Percentiles rank a stretch among this genome's conserved stretches.
Conservation (phyloP, 1,140 invertebrate genomes). For the Schlechtendalia chinensis region DNA sequence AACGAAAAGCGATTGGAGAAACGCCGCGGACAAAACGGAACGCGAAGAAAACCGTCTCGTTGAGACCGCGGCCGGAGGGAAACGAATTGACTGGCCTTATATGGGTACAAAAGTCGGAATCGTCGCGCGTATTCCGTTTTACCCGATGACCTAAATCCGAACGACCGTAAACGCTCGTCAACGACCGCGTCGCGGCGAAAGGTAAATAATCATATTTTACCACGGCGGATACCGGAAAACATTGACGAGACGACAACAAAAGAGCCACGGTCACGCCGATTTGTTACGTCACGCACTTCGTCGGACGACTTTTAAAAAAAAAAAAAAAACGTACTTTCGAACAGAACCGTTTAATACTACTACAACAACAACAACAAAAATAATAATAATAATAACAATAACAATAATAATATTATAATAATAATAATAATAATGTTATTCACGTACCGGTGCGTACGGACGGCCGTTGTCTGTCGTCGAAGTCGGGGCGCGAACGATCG, state of each 20-base stretch:
- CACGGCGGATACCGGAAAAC: no score
- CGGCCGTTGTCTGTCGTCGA: neutral
- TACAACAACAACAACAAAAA: no score
- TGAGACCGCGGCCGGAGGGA: neutral
- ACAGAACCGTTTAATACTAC: neutral
- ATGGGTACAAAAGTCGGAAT: slow-evolving; percentile 14
- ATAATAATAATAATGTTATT: no score
- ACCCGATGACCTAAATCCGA: slow-evolving; percentile 17
- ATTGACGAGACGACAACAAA: no score
- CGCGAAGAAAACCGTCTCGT: no score
- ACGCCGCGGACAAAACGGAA: no score
- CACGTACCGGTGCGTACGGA: neutral
- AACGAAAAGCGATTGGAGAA: no score
- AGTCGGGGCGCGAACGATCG: neutral
- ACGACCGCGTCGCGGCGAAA: neutral
- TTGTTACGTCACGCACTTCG: neutral
- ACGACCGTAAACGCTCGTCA: neutral
- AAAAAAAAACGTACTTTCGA: neutral
- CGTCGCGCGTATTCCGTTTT: neutral
- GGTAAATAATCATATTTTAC: neutral
- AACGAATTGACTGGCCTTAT: slow-evolving; percentile 27
- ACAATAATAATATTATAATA: no score
- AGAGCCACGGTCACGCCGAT: neutral
- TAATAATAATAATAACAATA: no score
- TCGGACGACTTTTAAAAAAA: no score